Evolutionary conservation across 2,888 invertebrate genomes (phyloP).

Genomic region (Scaptomyza reducta): DNA sequence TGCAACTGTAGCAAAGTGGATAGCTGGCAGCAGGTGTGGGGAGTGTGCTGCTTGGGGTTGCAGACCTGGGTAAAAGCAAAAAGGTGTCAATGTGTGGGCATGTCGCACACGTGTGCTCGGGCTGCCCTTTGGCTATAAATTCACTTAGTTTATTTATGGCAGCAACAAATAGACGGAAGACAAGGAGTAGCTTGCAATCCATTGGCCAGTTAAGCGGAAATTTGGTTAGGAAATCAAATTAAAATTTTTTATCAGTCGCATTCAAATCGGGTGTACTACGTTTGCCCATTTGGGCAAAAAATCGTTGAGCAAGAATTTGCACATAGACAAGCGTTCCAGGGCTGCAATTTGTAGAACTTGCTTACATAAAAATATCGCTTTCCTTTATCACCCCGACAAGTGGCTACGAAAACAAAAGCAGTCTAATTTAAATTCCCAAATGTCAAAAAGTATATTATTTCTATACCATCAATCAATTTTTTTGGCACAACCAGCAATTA

Average conservation of each 20-base stretch:
- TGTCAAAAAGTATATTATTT: conserved; percentile 44
- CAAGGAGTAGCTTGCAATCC: conserved; percentile 10
- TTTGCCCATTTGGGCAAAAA: conserved; percentile 18
- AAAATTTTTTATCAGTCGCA: conserved; percentile 66
- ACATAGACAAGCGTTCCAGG: background rate
- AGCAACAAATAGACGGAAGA: conserved; percentile 25
- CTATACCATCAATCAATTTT: conserved; percentile 65
- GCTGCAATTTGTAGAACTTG: background rate
- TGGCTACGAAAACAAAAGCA: conserved; percentile 52
- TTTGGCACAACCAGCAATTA: conserved; percentile 51
- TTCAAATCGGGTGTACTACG: conserved; percentile 17
- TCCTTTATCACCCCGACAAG: conserved; percentile 5
- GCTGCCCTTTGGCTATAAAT: conserved; percentile 66
- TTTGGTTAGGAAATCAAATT: conserved; percentile 75
- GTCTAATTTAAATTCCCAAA: conserved; percentile 71
- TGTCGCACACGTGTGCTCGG: conserved; percentile 69
- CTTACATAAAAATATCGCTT: conserved; percentile 1
- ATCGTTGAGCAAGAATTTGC: conserved; percentile 1
- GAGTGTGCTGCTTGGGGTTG: conserved; percentile 20
- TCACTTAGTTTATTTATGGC: conserved; percentile 58
- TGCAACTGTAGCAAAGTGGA: conserved; percentile 57
- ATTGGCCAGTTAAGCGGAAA: conserved; percentile 58
- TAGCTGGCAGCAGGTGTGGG: conserved; percentile 20
- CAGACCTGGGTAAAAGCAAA: conserved; percentile 19
- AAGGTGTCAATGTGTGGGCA: conserved; percentile 79